Conservation (phyloP, 2,888 invertebrate genomes). For the Ferrisia virgata region DNA sequence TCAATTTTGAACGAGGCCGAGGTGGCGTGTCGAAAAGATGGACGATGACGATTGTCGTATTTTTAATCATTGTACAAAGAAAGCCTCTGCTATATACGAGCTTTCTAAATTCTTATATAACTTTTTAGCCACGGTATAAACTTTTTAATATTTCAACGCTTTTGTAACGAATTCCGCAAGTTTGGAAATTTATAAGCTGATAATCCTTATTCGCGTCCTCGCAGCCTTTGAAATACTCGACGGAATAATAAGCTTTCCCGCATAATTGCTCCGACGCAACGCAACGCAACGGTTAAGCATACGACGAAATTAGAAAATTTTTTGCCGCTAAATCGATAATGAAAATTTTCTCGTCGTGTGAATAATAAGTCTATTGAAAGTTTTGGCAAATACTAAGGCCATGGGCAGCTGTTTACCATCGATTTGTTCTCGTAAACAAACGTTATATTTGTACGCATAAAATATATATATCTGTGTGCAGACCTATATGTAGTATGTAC, state of each 20-base stretch:
- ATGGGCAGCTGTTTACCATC: background rate
- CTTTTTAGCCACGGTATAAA: background rate
- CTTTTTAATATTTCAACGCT: background rate
- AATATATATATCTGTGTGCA: too few species aligned
- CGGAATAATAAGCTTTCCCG: background rate
- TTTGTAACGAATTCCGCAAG: background rate
- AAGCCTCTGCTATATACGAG: background rate
- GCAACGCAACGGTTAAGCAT: background rate
- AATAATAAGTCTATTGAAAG: background rate
- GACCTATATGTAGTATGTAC: too few species aligned
- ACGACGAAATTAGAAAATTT: background rate
- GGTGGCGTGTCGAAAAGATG: background rate
- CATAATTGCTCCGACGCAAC: background rate
- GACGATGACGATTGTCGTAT: background rate
- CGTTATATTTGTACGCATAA: background rate
- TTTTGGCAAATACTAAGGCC: slow-evolving; percentile 1
- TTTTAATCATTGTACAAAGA: background rate
- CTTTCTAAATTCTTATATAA: background rate
- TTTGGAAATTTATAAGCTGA: background rate
- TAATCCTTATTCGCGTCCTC: background rate
- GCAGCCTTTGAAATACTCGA: background rate
- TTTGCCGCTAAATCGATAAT: background rate
- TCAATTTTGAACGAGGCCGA: too few species aligned
- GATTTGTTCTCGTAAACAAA: background rate
- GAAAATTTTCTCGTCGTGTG: background rate